phyloP scores from a whole-genome alignment of 2,113 vertebrate species.

The Percina caprodes region DNA sequence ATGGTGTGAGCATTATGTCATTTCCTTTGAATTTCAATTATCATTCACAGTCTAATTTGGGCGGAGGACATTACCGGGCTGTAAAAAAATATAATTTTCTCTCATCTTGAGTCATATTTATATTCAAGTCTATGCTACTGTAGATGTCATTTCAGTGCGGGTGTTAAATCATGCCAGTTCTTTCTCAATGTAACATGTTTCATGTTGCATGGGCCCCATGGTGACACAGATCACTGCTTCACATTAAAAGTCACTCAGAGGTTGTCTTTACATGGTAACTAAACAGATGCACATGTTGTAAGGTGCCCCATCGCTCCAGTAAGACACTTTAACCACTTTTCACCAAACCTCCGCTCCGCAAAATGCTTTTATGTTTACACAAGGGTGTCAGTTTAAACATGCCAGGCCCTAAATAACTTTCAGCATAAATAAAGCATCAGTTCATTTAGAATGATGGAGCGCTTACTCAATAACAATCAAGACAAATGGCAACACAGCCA shows the following conservation, averaged over 20 bases:
- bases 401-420: background rate
- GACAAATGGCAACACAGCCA: conserved; percentile 9
- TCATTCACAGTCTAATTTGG: conserved; percentile 52
- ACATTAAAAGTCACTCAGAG: conserved; percentile 15
- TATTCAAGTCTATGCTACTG: conserved; percentile 18
- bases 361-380: conserved; percentile 23
- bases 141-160: background rate
- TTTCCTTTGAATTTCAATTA: conserved; percentile 80
- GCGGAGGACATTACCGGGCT: conserved; percentile 33
- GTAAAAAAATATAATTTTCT: conserved; percentile 49
- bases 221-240: background rate
- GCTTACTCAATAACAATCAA: conserved; percentile 38
- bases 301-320: background rate
- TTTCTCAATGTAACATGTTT: background rate
- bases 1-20: conserved; percentile 71
- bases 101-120: conserved; percentile 38
- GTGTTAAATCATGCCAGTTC: background rate
- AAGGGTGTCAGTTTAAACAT: conserved; percentile 4
- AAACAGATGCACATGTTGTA: conserved; percentile 9
- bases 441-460: conserved; percentile 49
- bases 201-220: background rate
- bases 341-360: conserved; percentile 15
- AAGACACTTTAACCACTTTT: conserved; percentile 8
- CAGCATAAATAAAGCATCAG: conserved; percentile 41
- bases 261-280: background rate